Percentiles rank a stretch among this genome's conserved stretches.
Evolutionary conservation across 2,888 invertebrate species (phyloP).

Genomic region (Nyleta sp.): DNA sequence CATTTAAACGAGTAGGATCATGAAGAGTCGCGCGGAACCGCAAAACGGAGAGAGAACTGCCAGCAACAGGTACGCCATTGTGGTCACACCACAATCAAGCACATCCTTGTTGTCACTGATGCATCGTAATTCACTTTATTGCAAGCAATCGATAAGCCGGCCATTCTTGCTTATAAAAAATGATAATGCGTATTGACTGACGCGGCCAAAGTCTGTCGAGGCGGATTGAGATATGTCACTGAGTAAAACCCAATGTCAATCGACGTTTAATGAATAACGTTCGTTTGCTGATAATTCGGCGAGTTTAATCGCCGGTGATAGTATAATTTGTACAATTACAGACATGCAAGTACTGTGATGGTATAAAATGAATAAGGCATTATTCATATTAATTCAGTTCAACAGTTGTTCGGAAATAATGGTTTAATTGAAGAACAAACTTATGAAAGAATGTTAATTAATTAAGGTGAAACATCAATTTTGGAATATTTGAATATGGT

Average conservation of each 20-base stretch:
- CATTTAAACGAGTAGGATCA: constrained; percentile 41
- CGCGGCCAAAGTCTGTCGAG: not conserved
- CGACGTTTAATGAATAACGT: not conserved
- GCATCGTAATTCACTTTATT: constrained; percentile 54
- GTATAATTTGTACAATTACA: too few relatives aligned
- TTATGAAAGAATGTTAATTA: too few relatives aligned
- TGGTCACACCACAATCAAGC: constrained; percentile 62
- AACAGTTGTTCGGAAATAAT: too few relatives aligned
- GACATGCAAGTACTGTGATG: too few relatives aligned
- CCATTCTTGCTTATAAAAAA: constrained; percentile 41
- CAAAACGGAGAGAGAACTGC: constrained; percentile 56
- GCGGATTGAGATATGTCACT: constrained; percentile 15
- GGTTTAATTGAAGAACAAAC: too few relatives aligned
- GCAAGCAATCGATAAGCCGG: constrained; percentile 49
- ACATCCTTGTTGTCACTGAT: constrained; percentile 59
- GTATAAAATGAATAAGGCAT: too few relatives aligned
- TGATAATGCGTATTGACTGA: constrained; percentile 36
- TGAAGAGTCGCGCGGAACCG: constrained; percentile 44
- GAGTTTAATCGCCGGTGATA: too few relatives aligned
- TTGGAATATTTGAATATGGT: too few relatives aligned
- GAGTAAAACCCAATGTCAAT: not conserved
- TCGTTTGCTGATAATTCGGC: not conserved
- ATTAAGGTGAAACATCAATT: too few relatives aligned
- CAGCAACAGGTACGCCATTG: constrained; percentile 63
- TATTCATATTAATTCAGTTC: too few relatives aligned